These are phyloP conservation scores for Clostera curtula DNA, from an alignment of 2,888 invertebrate genomes.

Conservation along the genomic window DNA sequence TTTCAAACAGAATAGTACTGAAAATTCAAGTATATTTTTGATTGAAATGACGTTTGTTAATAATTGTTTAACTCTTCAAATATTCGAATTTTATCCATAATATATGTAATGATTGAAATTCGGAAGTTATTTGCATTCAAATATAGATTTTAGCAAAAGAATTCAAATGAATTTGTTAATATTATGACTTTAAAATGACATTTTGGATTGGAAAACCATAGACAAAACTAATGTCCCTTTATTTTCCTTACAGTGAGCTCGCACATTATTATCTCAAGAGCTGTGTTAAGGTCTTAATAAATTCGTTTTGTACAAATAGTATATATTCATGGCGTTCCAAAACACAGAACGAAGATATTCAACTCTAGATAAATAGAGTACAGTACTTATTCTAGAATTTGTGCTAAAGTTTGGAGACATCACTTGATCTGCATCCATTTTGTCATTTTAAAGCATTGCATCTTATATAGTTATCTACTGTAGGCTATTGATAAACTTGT, in stretches of 20 bases:
- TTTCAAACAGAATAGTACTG: no score
- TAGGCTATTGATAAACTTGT: conserved; percentile 72
- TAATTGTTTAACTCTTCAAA: no score
- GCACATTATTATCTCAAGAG: conserved; percentile 3
- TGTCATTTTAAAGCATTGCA: conserved; percentile 39
- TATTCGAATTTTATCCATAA: conserved; percentile 6
- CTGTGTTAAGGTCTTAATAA: no score
- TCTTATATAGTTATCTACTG: conserved; percentile 55
- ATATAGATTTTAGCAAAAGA: conserved; percentile 23
- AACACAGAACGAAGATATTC: no score
- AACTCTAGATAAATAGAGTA: no score
- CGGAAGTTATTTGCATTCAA: conserved; percentile 12
- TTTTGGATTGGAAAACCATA: conserved; percentile 11
- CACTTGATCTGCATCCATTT: conserved; percentile 18
- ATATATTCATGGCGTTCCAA: no score
- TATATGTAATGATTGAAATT: conserved; percentile 11
- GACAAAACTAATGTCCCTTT: conserved; percentile 8
- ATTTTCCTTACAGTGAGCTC: conserved; percentile 15
- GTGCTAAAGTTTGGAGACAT: conserved; percentile 13
- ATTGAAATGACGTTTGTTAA: no score
- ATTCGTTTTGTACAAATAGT: no score
- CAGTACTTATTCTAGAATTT: conserved; percentile 14
- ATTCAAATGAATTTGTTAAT: conserved; percentile 22
- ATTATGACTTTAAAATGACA: conserved; percentile 27
- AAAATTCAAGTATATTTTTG: no score